A percentile compares a stretch with the other conserved stretches of the same genome.
Evolutionary conservation across 2,888 invertebrate species (phyloP).

Genomic region (Drosophila koepferae): DNA sequence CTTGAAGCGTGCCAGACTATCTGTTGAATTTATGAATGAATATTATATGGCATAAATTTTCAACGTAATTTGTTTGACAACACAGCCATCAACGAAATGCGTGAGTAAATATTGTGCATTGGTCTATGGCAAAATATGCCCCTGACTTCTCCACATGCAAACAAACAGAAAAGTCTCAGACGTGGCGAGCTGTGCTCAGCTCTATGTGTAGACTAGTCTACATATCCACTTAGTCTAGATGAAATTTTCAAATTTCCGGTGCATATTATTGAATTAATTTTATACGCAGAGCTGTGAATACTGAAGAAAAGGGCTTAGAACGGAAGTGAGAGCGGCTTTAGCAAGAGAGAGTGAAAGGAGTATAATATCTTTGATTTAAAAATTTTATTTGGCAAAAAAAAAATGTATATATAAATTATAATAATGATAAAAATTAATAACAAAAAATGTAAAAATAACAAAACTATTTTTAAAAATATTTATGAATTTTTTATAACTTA

Average conservation of each 20-base stretch:
- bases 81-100: slow-evolving; percentile 27
- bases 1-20: slow-evolving; percentile 16
- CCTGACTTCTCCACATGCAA: slow-evolving; percentile 34
- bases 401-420: no score
- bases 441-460: no score
- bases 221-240: neutral
- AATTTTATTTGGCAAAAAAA: no score
- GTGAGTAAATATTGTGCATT: slow-evolving; percentile 33
- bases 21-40: slow-evolving; percentile 41
- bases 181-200: neutral
- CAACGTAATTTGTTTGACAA: slow-evolving; percentile 49
- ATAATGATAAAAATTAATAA: no score
- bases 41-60: slow-evolving; percentile 26
- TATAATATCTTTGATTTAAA: no score
- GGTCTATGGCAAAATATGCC: neutral
- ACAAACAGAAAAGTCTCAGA: slow-evolving; percentile 17
- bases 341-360: no score
- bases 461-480: no score
- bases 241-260: neutral
- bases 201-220: neutral
- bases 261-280: neutral
- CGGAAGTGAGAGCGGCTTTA: no score
- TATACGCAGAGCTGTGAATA: neutral
- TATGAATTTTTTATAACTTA: no score
- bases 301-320: neutral